These are phyloP conservation scores for Prionailurus viverrinus DNA, from an alignment of 2,113 vertebrate genomes.

Conservation along the genomic window DNA sequence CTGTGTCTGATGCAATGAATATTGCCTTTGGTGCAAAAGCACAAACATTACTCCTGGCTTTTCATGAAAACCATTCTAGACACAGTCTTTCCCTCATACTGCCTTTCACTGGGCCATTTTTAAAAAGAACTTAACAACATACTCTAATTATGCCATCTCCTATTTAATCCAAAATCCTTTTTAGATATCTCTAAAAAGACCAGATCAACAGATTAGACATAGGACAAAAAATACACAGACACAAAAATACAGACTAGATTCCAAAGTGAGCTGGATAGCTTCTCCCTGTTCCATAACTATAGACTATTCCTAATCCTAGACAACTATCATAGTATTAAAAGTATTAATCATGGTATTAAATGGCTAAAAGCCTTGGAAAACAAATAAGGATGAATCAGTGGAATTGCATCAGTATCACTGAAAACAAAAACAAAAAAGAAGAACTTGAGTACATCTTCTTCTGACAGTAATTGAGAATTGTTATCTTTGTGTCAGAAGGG, in stretches of 20 bases:
- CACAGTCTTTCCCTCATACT: not conserved
- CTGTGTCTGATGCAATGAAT: not conserved
- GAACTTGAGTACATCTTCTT: not conserved
- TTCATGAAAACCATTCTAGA: conserved; percentile 14
- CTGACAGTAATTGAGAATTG: not conserved
- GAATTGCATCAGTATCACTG: not conserved
- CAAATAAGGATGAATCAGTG: not conserved
- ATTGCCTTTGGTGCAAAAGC: not conserved
- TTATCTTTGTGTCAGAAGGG: not conserved
- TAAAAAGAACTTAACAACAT: not conserved
- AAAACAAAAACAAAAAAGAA: not conserved
- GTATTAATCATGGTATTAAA: not conserved
- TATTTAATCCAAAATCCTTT: not conserved
- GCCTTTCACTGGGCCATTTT: not conserved
- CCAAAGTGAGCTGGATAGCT: not conserved
- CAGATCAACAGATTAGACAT: not conserved
- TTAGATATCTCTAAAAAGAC: conserved; percentile 3
- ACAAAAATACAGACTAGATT: not conserved
- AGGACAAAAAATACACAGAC: not conserved
- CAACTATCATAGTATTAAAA: not conserved
- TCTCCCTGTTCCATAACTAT: not conserved
- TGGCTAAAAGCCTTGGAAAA: conserved; percentile 1
- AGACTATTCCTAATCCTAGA: conserved; percentile 1
- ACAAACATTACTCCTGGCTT: not conserved
- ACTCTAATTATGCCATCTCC: not conserved